Evolutionary conservation across 2,113 vertebrate genomes (phyloP), one percentile per base, ranked within the genome.

Genomic region (Rhodinocichla rosea): DNA sequence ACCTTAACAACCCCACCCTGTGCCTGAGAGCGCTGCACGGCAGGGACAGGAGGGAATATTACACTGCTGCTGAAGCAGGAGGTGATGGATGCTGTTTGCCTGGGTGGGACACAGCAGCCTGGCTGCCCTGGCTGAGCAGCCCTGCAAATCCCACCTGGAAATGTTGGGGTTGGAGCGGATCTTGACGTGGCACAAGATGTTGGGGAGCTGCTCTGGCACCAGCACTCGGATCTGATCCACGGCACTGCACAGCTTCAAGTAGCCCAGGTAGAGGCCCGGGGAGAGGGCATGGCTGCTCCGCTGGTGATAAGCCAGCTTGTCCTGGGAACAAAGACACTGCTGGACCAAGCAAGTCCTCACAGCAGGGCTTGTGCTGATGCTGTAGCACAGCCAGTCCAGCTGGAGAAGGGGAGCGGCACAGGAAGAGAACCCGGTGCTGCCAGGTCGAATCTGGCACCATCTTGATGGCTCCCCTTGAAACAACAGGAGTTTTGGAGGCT

Each of bases 211-310:
- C 96, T 99, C 98, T 0, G 99, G 98, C 77, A 99, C 99, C 92
- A 99, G 97, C 17, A 98, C 98, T 92, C 98, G 97, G 85, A 99
- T 99, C 97, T 99, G 99, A 90, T 99, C 99, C 94, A 99, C 98
- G 0, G 99, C 99, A 5, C 98, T 99, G 84, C 98, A 99, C 55
- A 99, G 98, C 97, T 99, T 99, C 96, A 99, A 93, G 90, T 99
- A 99, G 74, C 99, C 99, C 96, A 99, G 96, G 95, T 99, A 99
- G 35, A 99, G 98, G 20, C 99, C 99, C 0, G 99, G 97, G 40
- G 98, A 75, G 73, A 99, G 95, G 45, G 97, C 96, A 88, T 98
- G 98, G 95, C 98, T 98, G 95, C 99, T 99, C 64, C 97, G 94
- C 69, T 98, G 97, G 97, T 99, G 99, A 92, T 99, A 99, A 8